Base-by-base conservation (phyloP, 2,888 invertebrate genomes). In the Polietes domitor region DNA sequence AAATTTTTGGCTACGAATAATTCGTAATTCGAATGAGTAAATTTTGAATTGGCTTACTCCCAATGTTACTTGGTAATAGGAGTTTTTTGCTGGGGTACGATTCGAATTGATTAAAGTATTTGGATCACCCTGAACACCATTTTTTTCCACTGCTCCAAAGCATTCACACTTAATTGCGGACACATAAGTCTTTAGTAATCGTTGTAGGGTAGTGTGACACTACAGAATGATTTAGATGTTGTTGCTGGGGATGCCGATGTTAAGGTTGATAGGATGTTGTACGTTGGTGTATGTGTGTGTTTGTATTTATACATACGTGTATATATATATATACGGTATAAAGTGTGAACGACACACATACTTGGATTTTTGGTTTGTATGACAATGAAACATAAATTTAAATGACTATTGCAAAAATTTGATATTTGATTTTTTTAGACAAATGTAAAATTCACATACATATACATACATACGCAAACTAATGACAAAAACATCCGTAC, bases 381-480 rank as follows among this genome's bases (percentile, higher is more conserved):
- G 79, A 83, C 80, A 83, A 80, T 74, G 70, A 77, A 80, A 88
- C 82, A 86, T 87, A 81, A 87, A 88, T 90, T 87, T 87, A 89
- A 89, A 87, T 88, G 87, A 89, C 88, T 88, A 88, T 87, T 87
- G 87, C 86, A 86, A 90, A 73, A 90, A 90, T 90, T 88, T 89
- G 90, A 90, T 91, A 91, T 87, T 88, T 89, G 90, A 90, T 89
- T 85, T 81, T 68, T 73, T 58, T 21, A 77, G 80, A 77, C 63
- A 79, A 72, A 58, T 77, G 53, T 41, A 70, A 70, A 74, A 70
- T 37, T 37, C 37, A 37, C 37, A 37, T 9, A 37, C n/a, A n/a
- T 37, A 28, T 37, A 79, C 72, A 65, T 70, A 32, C 73, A 82
- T 32, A 63, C n/a, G n/a, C n/a, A n/a, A n/a, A n/a, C 32, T 76